phyloP scores from a whole-genome alignment of 2,113 vertebrate species.

The Brachirus orientalis region DNA sequence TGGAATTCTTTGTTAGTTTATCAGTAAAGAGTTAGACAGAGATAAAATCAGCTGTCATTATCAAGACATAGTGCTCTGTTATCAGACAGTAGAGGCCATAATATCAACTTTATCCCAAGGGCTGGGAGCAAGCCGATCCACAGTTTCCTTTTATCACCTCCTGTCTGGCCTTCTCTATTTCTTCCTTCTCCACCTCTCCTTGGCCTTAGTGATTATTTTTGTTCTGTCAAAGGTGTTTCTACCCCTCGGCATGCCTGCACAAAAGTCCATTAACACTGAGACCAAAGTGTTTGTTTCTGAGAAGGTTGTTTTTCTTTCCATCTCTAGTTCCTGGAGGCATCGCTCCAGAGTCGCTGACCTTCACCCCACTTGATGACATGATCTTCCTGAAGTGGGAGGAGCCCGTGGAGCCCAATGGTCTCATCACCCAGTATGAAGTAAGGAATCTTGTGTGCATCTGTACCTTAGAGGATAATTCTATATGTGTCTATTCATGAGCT shows the following conservation, averaged over 20 bases:
- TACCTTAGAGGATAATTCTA: no score
- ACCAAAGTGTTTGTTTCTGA: constrained; percentile 55
- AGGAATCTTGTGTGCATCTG: not conserved
- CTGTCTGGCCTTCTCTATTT: constrained; percentile 14
- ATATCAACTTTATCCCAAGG: constrained; percentile 57
- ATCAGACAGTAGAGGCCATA: constrained; percentile 58
- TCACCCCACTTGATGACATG: constrained; percentile 93
- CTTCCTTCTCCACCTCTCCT: constrained; percentile 6
- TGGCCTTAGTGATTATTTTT: constrained; percentile 18
- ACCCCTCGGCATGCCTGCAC: constrained; percentile 42
- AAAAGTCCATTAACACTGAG: constrained; percentile 50
- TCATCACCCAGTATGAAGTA: constrained; percentile 97
- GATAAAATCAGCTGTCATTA: constrained; percentile 65
- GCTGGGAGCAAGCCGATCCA: constrained; percentile 20
- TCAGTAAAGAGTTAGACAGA: constrained; percentile 54
- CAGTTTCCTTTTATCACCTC: constrained; percentile 47
- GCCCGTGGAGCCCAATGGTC: constrained; percentile 92
- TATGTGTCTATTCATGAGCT: no score
- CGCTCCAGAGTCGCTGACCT: constrained; percentile 90
- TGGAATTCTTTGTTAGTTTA: constrained; percentile 47
- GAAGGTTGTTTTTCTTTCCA: constrained; percentile 46
- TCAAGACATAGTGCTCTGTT: constrained; percentile 50
- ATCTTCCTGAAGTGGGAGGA: constrained; percentile 98
- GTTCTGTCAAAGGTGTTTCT: constrained; percentile 50
- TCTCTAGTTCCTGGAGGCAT: constrained; percentile 91